Evolutionary conservation across 2,113 vertebrate species (phyloP).

Genomic region (Oreotrochilus melanogaster): DNA sequence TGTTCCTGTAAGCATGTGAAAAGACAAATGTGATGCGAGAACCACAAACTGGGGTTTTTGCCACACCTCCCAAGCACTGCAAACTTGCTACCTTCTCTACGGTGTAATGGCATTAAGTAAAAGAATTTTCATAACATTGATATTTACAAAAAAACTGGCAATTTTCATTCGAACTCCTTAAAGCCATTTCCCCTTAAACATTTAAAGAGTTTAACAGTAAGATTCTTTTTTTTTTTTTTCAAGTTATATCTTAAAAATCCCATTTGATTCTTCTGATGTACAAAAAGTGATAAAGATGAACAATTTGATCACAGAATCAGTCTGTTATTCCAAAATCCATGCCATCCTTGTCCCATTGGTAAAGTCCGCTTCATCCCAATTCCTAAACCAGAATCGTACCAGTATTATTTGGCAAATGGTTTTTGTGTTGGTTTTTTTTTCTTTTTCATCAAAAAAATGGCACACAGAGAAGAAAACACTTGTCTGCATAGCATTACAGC

Average conservation of each 20-base stretch:
- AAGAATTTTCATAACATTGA: conserved; percentile 84
- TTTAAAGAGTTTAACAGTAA: conserved; percentile 92
- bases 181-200: conserved; percentile 95
- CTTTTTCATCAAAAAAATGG: conserved; percentile 83
- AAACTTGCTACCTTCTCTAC: conserved; percentile 92
- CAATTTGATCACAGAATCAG: conserved; percentile 87
- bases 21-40: conserved; percentile 53
- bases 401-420: conserved; percentile 91
- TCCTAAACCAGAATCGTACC: conserved; percentile 78
- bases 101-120: conserved; percentile 90
- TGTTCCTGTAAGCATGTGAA: conserved; percentile 44
- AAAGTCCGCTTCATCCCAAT: conserved; percentile 77
- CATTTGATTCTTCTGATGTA: conserved; percentile 93
- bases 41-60: conserved; percentile 58
- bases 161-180: conserved; percentile 88
- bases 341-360: conserved; percentile 76
- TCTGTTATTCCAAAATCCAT: conserved; percentile 81
- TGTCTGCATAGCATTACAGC: conserved; percentile 91
- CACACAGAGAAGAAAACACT: conserved; percentile 83
- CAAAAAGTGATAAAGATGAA: conserved; percentile 99
- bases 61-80: conserved; percentile 75
- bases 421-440: conserved; percentile 10
- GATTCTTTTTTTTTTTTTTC: conserved; percentile 78
- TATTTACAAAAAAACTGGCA: conserved; percentile 93
- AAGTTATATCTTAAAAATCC: conserved; percentile 99